These are phyloP conservation scores for Palythoa grandis DNA, from an alignment of 92 coral and sea anemone genomes.

Conservation along the genomic window DNA sequence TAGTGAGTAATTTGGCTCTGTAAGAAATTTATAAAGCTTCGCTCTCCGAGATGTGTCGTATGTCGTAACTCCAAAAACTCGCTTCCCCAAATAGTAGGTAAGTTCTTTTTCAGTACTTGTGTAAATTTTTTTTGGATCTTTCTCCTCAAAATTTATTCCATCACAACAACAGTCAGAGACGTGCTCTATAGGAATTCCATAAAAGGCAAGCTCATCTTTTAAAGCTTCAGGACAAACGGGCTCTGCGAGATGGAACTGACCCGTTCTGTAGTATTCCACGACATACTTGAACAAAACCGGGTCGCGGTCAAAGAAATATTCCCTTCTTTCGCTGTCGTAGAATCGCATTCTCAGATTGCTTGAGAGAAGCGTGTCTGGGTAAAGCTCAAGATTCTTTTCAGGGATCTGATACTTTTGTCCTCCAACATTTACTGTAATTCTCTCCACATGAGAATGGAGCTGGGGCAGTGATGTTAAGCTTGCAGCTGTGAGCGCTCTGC, in stretches of 20 bases:
- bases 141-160: conserved; percentile 59
- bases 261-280: conserved; percentile 84
- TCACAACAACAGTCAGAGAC: conserved; percentile 86
- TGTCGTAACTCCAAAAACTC: conserved; percentile 9
- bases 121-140: conserved; percentile 48
- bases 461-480: conserved; percentile 20
- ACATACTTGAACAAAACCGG: conserved; percentile 80
- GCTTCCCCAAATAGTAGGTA: conserved; percentile 1
- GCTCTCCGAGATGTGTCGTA: conserved; percentile 45
- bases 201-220: conserved; percentile 74
- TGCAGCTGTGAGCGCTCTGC: conserved; percentile 22
- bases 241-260: conserved; percentile 75
- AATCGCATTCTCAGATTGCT: conserved; percentile 68
- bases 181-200: conserved; percentile 73
- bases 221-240: conserved; percentile 84
- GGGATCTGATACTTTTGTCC: conserved; percentile 87
- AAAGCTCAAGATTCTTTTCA: conserved; percentile 69
- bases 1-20: conserved; percentile 68
- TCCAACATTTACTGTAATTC: conserved; percentile 83
- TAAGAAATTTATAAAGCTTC: conserved; percentile 71
- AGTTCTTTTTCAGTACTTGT: conserved; percentile 33
- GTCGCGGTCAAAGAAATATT: conserved; percentile 94
- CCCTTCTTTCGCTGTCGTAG: conserved; percentile 76
- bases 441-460: conserved; percentile 31
- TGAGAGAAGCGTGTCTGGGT: conserved; percentile 90